Conservation (phyloP, 2,888 invertebrate species). For the Philhelius pedissequus region DNA sequence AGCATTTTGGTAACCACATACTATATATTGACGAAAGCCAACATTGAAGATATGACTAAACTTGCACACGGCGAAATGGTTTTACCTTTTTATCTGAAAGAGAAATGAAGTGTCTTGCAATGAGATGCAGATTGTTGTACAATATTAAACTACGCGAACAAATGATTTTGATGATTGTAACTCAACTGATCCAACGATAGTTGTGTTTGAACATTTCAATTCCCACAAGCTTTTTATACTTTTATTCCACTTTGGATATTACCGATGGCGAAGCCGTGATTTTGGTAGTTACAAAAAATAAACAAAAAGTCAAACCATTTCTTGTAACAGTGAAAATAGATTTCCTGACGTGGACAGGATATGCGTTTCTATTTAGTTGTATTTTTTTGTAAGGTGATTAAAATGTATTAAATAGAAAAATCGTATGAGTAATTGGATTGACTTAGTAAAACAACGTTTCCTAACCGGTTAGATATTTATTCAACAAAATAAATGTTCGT, state of each 20-base stretch:
- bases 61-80: background rate
- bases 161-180: background rate
- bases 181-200: background rate
- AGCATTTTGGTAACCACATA: background rate
- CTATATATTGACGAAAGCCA: background rate
- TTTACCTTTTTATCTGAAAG: no score
- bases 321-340: background rate
- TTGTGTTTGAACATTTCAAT: background rate
- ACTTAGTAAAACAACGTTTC: background rate
- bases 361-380: background rate
- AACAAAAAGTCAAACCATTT: background rate
- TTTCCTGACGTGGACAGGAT: constrained; percentile 20
- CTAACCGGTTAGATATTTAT: background rate
- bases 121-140: background rate
- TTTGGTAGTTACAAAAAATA: background rate
- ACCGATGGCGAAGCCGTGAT: background rate
- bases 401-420: background rate
- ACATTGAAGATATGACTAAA: background rate
- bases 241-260: background rate
- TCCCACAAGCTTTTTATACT: background rate
- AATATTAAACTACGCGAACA: background rate
- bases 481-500: background rate
- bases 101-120: background rate
- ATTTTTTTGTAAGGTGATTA: background rate
- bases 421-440: background rate